Evolutionary conservation across 2,797 vertebrate species (phyloP).

Genomic region (Octomys mimax): DNA sequence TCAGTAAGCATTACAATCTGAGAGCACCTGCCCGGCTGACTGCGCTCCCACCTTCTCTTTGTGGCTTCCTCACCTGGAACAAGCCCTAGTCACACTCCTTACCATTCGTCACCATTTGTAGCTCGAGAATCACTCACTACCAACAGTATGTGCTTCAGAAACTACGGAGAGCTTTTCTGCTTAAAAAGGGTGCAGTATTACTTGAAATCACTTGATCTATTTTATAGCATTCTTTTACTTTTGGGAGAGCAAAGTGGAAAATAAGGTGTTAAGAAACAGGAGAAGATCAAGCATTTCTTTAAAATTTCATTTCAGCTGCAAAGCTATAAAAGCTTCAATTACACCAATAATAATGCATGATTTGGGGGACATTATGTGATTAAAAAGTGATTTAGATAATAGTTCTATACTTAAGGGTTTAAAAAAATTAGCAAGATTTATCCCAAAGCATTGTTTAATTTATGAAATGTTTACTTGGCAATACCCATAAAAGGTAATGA

Average conservation of each 20-base stretch:
- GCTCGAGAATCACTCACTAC: background rate
- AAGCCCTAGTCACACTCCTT: background rate
- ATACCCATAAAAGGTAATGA: background rate
- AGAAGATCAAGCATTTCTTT: conserved; percentile 33
- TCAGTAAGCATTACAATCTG: background rate
- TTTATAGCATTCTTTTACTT: background rate
- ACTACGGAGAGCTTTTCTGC: background rate
- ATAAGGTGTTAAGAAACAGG: background rate
- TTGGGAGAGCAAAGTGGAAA: conserved; percentile 14
- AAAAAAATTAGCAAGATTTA: conserved; percentile 19
- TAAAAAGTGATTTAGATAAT: conserved; percentile 11
- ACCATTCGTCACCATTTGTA: background rate
- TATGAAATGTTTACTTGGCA: background rate
- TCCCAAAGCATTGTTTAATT: conserved; percentile 26
- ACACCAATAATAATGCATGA: background rate
- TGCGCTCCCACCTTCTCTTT: background rate
- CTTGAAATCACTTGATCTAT: conserved; percentile 33
- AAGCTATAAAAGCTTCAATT: conserved; percentile 19
- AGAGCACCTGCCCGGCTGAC: background rate
- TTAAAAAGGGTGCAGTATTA: background rate
- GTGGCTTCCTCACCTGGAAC: background rate
- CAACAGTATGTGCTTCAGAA: background rate
- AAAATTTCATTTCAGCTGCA: conserved; percentile 42
- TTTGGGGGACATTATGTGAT: background rate
- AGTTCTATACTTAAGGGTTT: background rate